Percentiles rank a stretch among this genome's conserved stretches.
phyloP scores from a whole-genome alignment of 2,797 vertebrate genomes.

The Anableps anableps region DNA sequence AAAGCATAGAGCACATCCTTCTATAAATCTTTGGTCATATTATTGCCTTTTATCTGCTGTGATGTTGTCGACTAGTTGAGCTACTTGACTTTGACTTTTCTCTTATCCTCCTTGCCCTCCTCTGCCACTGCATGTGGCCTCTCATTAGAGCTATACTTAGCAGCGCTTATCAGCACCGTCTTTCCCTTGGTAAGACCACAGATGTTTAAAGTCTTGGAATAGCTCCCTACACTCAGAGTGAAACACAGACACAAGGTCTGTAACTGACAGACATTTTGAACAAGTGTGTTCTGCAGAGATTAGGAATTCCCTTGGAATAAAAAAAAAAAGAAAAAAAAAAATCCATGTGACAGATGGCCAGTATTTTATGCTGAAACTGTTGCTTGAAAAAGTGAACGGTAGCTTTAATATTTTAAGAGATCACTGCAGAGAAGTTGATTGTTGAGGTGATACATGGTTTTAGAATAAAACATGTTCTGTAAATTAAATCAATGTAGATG shows the following conservation, averaged over 20 bases:
- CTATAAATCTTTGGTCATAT: background rate
- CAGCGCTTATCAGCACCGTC: constrained; percentile 61
- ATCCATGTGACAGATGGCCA: background rate
- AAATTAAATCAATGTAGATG: background rate
- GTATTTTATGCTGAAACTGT: background rate
- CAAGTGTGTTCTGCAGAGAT: constrained; percentile 6
- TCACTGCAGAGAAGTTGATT: background rate
- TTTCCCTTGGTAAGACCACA: constrained; percentile 51
- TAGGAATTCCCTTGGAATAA: background rate
- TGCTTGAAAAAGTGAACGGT: background rate
- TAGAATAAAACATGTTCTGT: background rate
- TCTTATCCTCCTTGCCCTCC: constrained; percentile 61
- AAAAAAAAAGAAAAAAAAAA: background rate
- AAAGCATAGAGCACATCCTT: constrained; percentile 17
- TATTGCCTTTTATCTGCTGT: constrained; percentile 18
- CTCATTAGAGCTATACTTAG: constrained; percentile 73
- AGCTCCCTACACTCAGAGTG: constrained; percentile 26
- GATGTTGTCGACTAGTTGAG: constrained; percentile 12
- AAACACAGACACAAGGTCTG: constrained; percentile 13
- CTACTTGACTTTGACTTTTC: constrained; percentile 57
- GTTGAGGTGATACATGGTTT: background rate
- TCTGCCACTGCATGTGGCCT: constrained; percentile 51
- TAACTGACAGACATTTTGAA: constrained; percentile 7
- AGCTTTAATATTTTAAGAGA: background rate
- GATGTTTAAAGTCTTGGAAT: constrained; percentile 63